Base-by-base conservation (phyloP, 2,113 vertebrate species). In the Meriones unguiculatus region DNA sequence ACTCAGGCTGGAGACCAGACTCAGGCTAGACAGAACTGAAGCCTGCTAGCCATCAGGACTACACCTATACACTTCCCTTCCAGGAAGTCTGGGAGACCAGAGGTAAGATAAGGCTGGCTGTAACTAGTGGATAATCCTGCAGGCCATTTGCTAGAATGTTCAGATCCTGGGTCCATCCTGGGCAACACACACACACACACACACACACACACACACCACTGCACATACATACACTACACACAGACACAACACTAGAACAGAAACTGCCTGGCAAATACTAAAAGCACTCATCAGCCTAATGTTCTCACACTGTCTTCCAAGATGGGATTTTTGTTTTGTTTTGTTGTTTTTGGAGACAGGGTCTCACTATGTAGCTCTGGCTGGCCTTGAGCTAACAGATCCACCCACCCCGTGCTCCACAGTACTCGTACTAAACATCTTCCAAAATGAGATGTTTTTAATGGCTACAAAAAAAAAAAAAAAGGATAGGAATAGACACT, bases 21-120 rank as follows among this genome's bases (percentile, higher is more conserved):
- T n/a, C 70, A 85, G 81, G 46, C 17, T 13, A 6, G 15, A 82
- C 25, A 70, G 81, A 6, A 0, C 12, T 17, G 0, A 28, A 3
- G 69, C 15, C 64, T 57, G 20, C 54, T 59, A 13, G 35, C 54
- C 54, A n/a, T 59, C 54, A n/a, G 78, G 78, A 25, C 2, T 9
- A 25, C 70, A 73, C 70, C 77, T 20, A 54, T 35, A 52, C 0
- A 3, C 28, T 0, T 78, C 46, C 76, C 7, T 20, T n/a, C 52
- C 7, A 73, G 70, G 70, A 73, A 38, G 70, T 35, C 67, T 64
- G 75, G 75, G 5, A 25, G 25, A 10, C 13, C 81, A 5, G n/a
- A 78, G 46, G 10, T 50, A 91, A 97, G 94, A 93, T 96, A 92
- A 86, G 69, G 80, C 72, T 7, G 64, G 52, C 12, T 57, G 22